A percentile compares a stretch with the other conserved stretches of the same genome.
phyloP scores from a whole-genome alignment of 2,113 vertebrate species.

The Benitochromis conjunctus region DNA sequence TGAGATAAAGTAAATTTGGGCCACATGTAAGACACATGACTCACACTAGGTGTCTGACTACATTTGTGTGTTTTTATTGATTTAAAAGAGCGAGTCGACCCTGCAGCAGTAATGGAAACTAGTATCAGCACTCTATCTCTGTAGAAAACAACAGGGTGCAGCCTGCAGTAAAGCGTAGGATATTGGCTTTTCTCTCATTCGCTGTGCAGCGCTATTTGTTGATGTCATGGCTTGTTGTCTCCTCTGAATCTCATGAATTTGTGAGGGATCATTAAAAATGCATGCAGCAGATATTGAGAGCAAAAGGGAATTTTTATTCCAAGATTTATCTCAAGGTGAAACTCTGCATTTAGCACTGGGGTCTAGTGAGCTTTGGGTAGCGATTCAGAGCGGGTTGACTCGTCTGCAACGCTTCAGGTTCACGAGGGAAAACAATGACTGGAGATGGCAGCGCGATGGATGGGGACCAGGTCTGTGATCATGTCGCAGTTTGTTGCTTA shows the following conservation, averaged over 20 bases:
- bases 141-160: conserved; percentile 5
- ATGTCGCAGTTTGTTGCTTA: background rate
- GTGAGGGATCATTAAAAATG: conserved; percentile 28
- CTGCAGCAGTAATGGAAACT: conserved; percentile 31
- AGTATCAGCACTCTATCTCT: conserved; percentile 14
- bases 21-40: conserved; percentile 17
- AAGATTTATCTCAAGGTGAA: background rate
- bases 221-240: background rate
- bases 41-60: background rate
- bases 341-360: background rate
- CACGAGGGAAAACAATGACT: background rate
- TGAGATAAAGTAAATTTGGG: background rate
- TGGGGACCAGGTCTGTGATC: background rate
- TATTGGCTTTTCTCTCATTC: conserved; percentile 18
- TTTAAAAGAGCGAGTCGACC: conserved; percentile 16
- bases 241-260: conserved; percentile 24
- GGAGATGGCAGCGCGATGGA: background rate
- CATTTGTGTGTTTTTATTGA: conserved; percentile 34
- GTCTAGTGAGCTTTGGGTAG: background rate
- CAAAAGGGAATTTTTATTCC: background rate
- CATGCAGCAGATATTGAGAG: background rate
- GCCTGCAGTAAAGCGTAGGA: conserved; percentile 5
- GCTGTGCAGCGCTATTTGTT: background rate
- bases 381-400: background rate
- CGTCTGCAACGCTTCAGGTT: background rate